Evolutionary conservation across 1,140 invertebrate species (phyloP).

Genomic region (Trichonephila inaurata): DNA sequence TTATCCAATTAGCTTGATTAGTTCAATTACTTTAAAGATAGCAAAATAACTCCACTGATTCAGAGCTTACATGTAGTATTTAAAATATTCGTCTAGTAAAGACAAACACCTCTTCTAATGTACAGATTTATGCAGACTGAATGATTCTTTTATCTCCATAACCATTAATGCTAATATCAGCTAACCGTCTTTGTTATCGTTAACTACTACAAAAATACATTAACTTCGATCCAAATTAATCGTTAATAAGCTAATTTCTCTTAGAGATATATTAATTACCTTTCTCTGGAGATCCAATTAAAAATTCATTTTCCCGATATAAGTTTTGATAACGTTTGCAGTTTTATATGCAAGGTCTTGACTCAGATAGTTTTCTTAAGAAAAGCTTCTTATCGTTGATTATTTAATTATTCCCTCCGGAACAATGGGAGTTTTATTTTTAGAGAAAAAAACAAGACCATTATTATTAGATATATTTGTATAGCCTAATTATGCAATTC

Average conservation of each 20-base stretch:
- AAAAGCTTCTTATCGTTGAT: neutral
- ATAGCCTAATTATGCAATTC: neutral
- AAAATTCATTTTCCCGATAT: neutral
- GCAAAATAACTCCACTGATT: too few relatives aligned
- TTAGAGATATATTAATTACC: constrained; percentile 5
- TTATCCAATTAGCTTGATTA: too few relatives aligned
- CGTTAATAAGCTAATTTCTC: neutral
- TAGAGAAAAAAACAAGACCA: too few relatives aligned
- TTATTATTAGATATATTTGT: neutral
- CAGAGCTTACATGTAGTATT: too few relatives aligned
- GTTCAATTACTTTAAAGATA: too few relatives aligned
- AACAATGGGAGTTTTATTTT: neutral
- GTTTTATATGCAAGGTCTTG: neutral
- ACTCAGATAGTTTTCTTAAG: neutral
- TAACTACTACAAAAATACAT: neutral
- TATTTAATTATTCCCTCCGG: neutral
- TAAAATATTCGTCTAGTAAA: too few relatives aligned
- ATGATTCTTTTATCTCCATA: too few relatives aligned
- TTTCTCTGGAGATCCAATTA: neutral
- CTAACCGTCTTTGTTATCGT: too few relatives aligned
- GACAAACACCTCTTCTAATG: too few relatives aligned
- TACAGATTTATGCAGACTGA: too few relatives aligned
- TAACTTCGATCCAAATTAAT: neutral
- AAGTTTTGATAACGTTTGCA: neutral
- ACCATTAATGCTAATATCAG: too few relatives aligned